A percentile compares a stretch with the other conserved stretches of the same genome.
Conservation (phyloP, 2,113 vertebrate genomes). For the Ovis aries region DNA sequence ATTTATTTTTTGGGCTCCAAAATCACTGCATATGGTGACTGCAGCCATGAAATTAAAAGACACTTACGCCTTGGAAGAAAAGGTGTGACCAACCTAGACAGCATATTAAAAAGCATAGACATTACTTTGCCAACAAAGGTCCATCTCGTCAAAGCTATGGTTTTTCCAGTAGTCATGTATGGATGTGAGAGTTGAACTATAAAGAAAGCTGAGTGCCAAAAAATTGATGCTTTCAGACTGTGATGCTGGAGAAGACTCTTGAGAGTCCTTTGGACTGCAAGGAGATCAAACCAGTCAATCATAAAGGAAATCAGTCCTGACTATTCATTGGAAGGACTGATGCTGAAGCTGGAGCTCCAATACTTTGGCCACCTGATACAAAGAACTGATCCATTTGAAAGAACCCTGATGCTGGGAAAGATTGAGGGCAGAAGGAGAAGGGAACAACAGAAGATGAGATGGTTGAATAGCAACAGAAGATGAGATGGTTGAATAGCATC, state of each 20-base stretch:
- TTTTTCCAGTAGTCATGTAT: neutral
- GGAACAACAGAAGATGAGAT: neutral
- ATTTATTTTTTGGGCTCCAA: neutral
- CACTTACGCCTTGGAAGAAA: neutral
- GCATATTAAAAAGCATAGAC: neutral
- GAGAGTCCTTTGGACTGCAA: neutral
- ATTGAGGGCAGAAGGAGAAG: neutral
- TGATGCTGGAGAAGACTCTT: neutral
- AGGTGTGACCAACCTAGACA: neutral
- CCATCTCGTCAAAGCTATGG: neutral
- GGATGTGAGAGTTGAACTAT: neutral
- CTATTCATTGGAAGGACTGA: neutral
- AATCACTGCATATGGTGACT: neutral
- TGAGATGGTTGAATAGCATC: neutral
- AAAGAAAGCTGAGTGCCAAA: neutral
- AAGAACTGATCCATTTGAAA: neutral
- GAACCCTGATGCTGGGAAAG: neutral
- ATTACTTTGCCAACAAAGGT: neutral
- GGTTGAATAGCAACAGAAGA: neutral
- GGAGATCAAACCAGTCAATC: neutral
- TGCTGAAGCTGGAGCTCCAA: neutral
- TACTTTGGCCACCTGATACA: neutral
- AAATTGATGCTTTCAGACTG: neutral
- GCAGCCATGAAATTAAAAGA: neutral
- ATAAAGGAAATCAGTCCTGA: neutral